A percentile compares a stretch with the other conserved stretches of the same genome.
phyloP scores from a whole-genome alignment of 2,113 vertebrate genomes.

The Laticauda laticaudata region DNA sequence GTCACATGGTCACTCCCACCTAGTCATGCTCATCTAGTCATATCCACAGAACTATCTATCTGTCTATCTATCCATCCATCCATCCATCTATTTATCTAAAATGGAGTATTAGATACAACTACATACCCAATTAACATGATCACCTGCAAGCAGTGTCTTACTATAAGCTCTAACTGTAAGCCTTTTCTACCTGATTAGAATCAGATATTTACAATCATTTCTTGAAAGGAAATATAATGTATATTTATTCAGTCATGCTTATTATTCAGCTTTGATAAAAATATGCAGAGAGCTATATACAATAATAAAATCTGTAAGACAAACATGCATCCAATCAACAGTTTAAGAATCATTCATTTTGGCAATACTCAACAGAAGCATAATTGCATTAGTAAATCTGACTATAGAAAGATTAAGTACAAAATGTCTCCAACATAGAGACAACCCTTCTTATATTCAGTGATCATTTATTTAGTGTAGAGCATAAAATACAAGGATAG shows the following conservation, averaged over 20 bases:
- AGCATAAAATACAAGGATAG: neutral
- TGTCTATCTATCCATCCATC: too few relatives aligned
- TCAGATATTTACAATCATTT: neutral
- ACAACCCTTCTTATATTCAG: neutral
- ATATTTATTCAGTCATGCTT: neutral
- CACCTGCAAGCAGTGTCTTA: neutral
- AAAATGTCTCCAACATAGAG: neutral
- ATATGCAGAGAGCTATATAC: neutral
- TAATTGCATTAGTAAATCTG: neutral
- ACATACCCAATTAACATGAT: neutral
- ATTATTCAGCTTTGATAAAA: neutral
- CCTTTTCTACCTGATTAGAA: neutral
- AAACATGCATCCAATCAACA: neutral
- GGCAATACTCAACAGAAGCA: neutral
- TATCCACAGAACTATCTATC: too few relatives aligned
- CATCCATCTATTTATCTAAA: too few relatives aligned
- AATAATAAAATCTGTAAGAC: neutral
- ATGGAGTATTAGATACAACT: neutral
- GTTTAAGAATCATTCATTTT: neutral
- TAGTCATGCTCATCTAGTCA: too few relatives aligned
- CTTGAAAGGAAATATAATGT: neutral
- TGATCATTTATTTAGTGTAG: neutral
- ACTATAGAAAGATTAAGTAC: neutral
- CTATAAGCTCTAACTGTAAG: neutral
- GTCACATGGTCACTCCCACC: too few relatives aligned